Percentiles rank a stretch among this genome's conserved stretches.
Evolutionary conservation across 2,888 invertebrate species (phyloP).

Genomic region (Luperina testacea): DNA sequence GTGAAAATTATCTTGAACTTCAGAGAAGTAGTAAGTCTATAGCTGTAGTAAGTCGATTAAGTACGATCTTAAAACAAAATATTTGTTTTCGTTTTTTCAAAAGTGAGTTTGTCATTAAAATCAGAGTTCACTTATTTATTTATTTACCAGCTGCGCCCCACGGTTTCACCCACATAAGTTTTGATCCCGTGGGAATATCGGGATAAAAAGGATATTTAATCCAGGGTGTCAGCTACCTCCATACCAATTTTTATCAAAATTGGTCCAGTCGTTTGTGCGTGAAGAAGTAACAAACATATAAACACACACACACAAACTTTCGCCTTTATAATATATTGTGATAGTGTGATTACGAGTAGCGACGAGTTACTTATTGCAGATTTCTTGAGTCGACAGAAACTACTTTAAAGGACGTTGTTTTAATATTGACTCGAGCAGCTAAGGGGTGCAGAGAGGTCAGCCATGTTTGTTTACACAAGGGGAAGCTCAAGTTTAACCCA

Average conservation of each 20-base stretch:
- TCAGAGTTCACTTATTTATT: neutral
- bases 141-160: too few relatives aligned
- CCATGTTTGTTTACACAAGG: neutral
- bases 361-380: neutral
- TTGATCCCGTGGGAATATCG: too few relatives aligned
- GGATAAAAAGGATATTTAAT: too few relatives aligned
- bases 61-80: neutral
- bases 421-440: slow-evolving; percentile 14
- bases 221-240: too few relatives aligned
- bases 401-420: neutral
- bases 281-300: too few relatives aligned
- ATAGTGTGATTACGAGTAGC: neutral
- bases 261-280: too few relatives aligned
- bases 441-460: neutral
- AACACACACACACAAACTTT: too few relatives aligned
- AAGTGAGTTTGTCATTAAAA: neutral
- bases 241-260: too few relatives aligned
- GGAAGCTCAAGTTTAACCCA: neutral
- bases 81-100: neutral
- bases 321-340: too few relatives aligned
- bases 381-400: neutral
- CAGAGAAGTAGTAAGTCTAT: neutral
- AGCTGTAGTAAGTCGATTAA: neutral
- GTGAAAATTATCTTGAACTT: neutral
- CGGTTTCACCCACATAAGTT: too few relatives aligned